Evolutionary conservation across 2,797 vertebrate species (phyloP).

Genomic region (Acanthis flammea): DNA sequence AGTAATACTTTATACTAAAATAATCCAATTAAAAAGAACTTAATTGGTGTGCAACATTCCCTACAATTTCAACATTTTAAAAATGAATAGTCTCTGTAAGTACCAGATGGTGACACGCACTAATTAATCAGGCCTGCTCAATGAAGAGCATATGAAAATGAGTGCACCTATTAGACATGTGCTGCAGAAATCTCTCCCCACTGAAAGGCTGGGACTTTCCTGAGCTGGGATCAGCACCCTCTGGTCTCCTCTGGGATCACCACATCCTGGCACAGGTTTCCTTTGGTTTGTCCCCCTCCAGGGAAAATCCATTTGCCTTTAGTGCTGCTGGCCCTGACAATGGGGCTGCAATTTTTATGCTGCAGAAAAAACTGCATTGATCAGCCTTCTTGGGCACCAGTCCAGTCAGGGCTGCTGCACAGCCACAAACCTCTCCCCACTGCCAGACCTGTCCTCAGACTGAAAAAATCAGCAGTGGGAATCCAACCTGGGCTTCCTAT

Average conservation of each 20-base stretch:
- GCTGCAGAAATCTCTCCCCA: conserved; percentile 31
- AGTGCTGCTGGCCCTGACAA: not conserved
- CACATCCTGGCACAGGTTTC: not conserved
- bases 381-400: not conserved
- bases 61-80: conserved; percentile 80
- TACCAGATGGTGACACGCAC: conserved; percentile 78
- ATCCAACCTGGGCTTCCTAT: not conserved
- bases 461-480: not conserved
- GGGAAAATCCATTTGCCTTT: not conserved
- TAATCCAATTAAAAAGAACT: conserved; percentile 78
- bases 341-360: not conserved
- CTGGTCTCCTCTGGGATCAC: conserved; percentile 14
- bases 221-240: not conserved
- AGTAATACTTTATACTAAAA: conserved; percentile 75
- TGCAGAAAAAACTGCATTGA: conserved; percentile 17
- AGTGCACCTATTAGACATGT: conserved; percentile 74
- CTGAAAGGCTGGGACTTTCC: not conserved
- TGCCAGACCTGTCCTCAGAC: not conserved
- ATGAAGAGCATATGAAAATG: conserved; percentile 75
- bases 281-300: not conserved
- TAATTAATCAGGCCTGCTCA: conserved; percentile 79
- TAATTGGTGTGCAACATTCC: conserved; percentile 79
- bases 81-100: conserved; percentile 78
- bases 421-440: not conserved
- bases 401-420: not conserved